phyloP scores from a whole-genome alignment of 2,888 invertebrate species.

The Eucera pruinosa region DNA sequence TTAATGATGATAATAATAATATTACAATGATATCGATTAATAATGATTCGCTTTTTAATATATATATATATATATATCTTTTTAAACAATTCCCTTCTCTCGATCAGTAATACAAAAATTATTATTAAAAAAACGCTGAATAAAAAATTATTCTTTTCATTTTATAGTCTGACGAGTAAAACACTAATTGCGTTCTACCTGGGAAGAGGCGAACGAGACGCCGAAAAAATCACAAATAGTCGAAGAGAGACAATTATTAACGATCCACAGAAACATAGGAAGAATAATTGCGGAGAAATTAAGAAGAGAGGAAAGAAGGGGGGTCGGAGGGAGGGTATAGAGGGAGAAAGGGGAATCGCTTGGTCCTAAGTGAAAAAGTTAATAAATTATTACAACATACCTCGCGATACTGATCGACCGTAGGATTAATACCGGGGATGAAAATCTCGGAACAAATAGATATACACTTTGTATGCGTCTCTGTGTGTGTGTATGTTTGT shows the following conservation, averaged over 20 bases:
- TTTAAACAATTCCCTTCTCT: conserved; percentile 32
- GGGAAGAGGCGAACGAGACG: conserved; percentile 53
- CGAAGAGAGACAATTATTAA: conserved; percentile 5
- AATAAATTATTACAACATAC: conserved; percentile 61
- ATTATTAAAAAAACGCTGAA: background rate
- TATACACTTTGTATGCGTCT: conserved; percentile 39
- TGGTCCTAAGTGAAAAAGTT: conserved; percentile 61
- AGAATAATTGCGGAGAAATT: background rate
- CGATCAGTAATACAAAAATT: background rate
- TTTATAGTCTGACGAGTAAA: conserved; percentile 14
- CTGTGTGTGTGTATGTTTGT: background rate
- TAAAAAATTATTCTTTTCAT: background rate
- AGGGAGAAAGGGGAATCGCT: conserved; percentile 46
- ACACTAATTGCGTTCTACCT: conserved; percentile 45
- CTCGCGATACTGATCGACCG: conserved; percentile 54
- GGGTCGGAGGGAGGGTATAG: background rate
- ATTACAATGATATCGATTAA: conserved; percentile 33
- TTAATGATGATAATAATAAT: no score
- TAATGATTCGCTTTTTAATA: conserved; percentile 8
- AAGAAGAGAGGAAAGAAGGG: conserved; percentile 8
- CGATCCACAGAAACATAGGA: conserved; percentile 32
- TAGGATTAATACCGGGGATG: conserved; percentile 63
- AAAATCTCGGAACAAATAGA: conserved; percentile 66
- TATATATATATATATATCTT: no score
- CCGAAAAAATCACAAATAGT: conserved; percentile 22